A percentile compares a stretch with the other conserved stretches of the same genome.
These are phyloP conservation scores for Salarias fasciatus DNA, from an alignment of 2,797 vertebrate genomes.

Conservation along the genomic window DNA sequence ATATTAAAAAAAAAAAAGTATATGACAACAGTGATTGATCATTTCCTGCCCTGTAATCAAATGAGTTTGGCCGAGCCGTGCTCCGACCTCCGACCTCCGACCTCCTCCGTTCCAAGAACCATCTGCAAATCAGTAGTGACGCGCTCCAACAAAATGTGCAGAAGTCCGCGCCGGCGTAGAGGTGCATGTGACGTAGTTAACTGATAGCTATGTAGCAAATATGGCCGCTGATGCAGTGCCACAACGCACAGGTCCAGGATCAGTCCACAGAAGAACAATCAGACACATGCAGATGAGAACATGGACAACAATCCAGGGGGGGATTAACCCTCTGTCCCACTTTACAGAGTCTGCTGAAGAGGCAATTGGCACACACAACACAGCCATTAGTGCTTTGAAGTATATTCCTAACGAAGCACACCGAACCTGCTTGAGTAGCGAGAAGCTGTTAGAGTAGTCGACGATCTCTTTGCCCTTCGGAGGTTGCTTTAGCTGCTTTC, in stretches of 20 bases:
- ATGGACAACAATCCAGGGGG: slow-evolving; percentile 6
- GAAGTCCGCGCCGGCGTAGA: slow-evolving; percentile 52
- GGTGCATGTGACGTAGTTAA: slow-evolving; percentile 60
- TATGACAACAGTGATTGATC: slow-evolving; percentile 1
- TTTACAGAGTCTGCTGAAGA: slow-evolving; percentile 37
- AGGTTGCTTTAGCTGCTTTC: slow-evolving; percentile 28
- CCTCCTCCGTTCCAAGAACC: slow-evolving; percentile 45
- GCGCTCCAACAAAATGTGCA: slow-evolving; percentile 38
- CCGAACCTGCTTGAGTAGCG: slow-evolving; percentile 33
- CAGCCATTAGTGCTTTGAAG: slow-evolving; percentile 45
- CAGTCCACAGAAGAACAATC: slow-evolving; percentile 21
- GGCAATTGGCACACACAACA: slow-evolving; percentile 26
- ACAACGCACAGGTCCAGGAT: slow-evolving; percentile 31
- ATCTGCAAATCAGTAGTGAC: slow-evolving; percentile 21
- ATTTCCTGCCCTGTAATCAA: slow-evolving; percentile 14
- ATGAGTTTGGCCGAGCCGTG: slow-evolving; percentile 17
- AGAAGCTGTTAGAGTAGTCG: slow-evolving; percentile 36
- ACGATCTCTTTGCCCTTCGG: slow-evolving; percentile 33
- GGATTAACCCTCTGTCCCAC: slow-evolving; percentile 24
- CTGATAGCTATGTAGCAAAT: slow-evolving; percentile 46
- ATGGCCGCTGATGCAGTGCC: slow-evolving; percentile 43
- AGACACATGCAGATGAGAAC: slow-evolving; percentile 25
- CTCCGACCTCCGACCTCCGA: slow-evolving; percentile 46
- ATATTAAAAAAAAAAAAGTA: slow-evolving; percentile 15
- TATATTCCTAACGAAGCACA: slow-evolving; percentile 63